Evolutionary conservation across 2,888 invertebrate genomes (phyloP), one percentile per base, ranked within the genome.

Genomic region (Xanthorhoe designata): DNA sequence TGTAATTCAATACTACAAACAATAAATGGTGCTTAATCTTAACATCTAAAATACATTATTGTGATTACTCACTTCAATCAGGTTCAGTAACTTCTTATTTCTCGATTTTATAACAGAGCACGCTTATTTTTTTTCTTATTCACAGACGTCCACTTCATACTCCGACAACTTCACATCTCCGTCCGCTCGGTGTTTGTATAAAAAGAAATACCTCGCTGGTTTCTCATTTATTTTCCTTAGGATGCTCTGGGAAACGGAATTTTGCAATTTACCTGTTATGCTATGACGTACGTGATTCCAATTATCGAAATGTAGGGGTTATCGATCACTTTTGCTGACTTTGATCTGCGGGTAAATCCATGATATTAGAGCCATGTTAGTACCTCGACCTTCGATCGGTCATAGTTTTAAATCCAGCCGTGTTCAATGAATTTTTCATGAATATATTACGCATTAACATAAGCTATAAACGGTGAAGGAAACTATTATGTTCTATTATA

Each of bases 71-170:
- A 47, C 47, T 17, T 13, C 4, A 13, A 47, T 7, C 4, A 17
- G 17, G 1, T 15, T 17, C 7, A 15, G 17, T 45, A 15, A 15
- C 13, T 47, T 47, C 47, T 47, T 42, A 13, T 42, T 42, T 17
- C 47, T 15, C 15, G 15, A 24, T 17, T 47, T 47, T 47, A 29
- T 6, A 15, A 32, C 17, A 51, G 55, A 61, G 17, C 15, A 59
- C 35, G 47, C 49, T 6, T 53, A 64, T 57, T 62, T 55, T 61
- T 52, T 32, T 47, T 13, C 15, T 15, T 18, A 18, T 55, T 7
- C 38, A 56, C 52, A 74, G 54, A 79, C 83, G 83, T 82, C 77
- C 71, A 63, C 64, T 68, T 51, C 62, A 13, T 47, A 55, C 72
- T 66, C 64, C 64, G 35, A 61, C 69, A 65, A 60, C 59, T 61